Base-by-base conservation (phyloP, 2,113 vertebrate genomes). In the Peromyscus polionotus region DNA sequence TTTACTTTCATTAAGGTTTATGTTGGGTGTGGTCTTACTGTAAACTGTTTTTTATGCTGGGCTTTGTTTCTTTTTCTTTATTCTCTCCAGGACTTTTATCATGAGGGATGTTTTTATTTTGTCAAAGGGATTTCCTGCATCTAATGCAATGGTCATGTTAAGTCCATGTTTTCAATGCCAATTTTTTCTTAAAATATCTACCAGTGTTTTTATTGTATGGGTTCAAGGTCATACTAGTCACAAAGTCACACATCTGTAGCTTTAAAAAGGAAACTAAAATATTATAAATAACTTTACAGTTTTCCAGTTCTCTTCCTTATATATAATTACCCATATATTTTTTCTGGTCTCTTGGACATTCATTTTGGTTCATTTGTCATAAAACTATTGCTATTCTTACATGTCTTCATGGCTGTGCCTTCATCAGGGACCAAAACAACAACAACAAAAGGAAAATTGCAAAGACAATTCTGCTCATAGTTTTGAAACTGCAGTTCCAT, bases 181-280 rank as follows among this genome's bases (percentile, higher is more conserved):
- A 2, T 83, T 80, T 77, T 26, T 26, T n/a, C 45, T 31, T 75
- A 80, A 54, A 91, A 28, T 16, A 4, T 28, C 0, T 36, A 20
- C 24, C 2, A 88, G 7, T 33, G 73, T 88, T 94, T 72, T 68
- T 94, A 31, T 88, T 88, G 72, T 61, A 72, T 95, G 28, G 28
- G 14, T 91, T 97, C 36, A 91, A 76, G 17, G 79, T 97, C 22
- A 28, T 93, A 75, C 73, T 94, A 75, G 73, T 72, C n/a, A 72
- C 90, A 73, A 16, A 57, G 59, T 77, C 70, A 84, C 51, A 70
- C 1, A 26, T 31, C 42, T 20, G 68, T 72, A 72, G 51, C 39
- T 93, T 54, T 67, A 61, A 45, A 83, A 77, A 75, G 33, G 13
- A 97, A 39, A 73, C 54, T 24, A 73, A 87, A 72, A 72, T n/a